These are phyloP conservation scores for Caenorhabditis remanei DNA, from an alignment of 1,140 invertebrate genomes.

Conservation along the genomic window DNA sequence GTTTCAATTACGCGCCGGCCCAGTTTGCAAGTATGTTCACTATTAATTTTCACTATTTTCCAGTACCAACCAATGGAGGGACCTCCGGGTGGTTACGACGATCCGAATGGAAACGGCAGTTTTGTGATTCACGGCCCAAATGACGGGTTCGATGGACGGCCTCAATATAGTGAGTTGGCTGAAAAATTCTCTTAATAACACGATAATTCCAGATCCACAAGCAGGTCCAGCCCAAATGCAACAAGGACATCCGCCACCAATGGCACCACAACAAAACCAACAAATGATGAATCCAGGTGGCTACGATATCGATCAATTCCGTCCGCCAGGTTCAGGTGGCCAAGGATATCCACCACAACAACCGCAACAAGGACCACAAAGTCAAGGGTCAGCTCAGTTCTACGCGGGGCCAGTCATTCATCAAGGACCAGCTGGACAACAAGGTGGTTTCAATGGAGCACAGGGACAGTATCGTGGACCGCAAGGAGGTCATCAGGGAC, in stretches of 20 bases:
- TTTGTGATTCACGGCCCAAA: constrained; percentile 30
- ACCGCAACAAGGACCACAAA: neutral
- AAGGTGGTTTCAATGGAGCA: neutral
- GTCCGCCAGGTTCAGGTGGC: neutral
- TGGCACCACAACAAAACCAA: constrained; percentile 1
- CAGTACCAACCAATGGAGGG: neutral
- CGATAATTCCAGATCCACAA: neutral
- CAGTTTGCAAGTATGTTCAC: neutral
- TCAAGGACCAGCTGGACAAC: neutral
- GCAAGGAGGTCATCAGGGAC: too few species aligned
- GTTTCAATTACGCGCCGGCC: too few species aligned
- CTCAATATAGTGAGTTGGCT: constrained; percentile 12
- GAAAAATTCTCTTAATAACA: neutral
- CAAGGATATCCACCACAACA: neutral
- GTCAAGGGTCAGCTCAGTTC: neutral
- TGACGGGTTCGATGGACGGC: neutral
- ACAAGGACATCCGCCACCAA: neutral
- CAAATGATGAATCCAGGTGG: neutral
- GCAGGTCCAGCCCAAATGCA: neutral
- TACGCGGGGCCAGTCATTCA: constrained; percentile 18
- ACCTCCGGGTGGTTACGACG: neutral
- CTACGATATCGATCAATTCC: constrained; percentile 9
- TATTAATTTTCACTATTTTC: neutral
- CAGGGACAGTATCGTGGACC: constrained; percentile 2
- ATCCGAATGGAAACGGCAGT: neutral